phyloP scores from a whole-genome alignment of 2,888 invertebrate species.

The Pandemis heparana region DNA sequence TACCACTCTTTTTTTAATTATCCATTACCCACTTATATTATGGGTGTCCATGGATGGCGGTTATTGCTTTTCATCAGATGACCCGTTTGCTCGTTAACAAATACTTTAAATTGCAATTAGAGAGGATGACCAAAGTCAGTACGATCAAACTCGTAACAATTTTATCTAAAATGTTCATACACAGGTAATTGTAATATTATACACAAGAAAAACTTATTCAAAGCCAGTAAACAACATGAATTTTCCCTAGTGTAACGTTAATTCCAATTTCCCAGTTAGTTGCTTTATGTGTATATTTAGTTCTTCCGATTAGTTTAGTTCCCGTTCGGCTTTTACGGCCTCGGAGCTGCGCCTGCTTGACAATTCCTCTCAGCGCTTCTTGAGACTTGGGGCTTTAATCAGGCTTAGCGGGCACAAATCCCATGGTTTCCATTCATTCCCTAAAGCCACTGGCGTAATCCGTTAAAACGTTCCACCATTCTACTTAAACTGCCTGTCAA shows the following conservation, averaged over 20 bases:
- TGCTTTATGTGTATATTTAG: neutral
- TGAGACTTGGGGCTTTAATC: conserved; percentile 28
- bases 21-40: too few species aligned
- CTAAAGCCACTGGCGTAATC: conserved; percentile 30
- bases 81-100: too few species aligned
- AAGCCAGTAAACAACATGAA: neutral
- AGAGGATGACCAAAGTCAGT: too few species aligned
- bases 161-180: neutral
- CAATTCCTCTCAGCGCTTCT: conserved; percentile 26
- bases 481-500: conserved; percentile 7
- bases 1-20: too few species aligned
- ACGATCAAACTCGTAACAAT: too few species aligned
- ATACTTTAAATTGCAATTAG: too few species aligned
- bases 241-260: neutral
- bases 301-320: neutral
- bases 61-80: too few species aligned
- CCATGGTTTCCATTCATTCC: conserved; percentile 21
- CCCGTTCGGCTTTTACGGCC: neutral
- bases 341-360: conserved; percentile 18
- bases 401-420: conserved; percentile 36
- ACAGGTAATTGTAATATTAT: too few species aligned
- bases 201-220: neutral
- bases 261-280: neutral
- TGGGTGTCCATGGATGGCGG: too few species aligned
- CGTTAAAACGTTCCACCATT: conserved; percentile 21